A percentile compares a stretch with the other conserved stretches of the same genome.
phyloP scores from a whole-genome alignment of 2,113 vertebrate genomes.

The Tympanuchus pallidicinctus region DNA sequence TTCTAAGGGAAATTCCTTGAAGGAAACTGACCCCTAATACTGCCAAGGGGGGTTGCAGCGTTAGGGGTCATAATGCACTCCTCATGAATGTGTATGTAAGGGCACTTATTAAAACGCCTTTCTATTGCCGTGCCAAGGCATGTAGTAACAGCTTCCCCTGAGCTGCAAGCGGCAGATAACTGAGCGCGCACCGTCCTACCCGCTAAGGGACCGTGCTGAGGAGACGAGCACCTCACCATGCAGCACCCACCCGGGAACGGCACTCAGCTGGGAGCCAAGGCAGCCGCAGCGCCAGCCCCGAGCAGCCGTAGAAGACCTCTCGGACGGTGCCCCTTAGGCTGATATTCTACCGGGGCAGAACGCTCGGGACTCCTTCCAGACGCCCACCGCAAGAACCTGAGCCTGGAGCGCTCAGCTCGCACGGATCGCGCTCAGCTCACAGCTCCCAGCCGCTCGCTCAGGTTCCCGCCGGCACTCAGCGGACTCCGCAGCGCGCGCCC shows the following conservation, averaged over 20 bases:
- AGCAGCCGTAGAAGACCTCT: fast-evolving
- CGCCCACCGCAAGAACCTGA: neutral
- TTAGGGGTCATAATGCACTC: neutral
- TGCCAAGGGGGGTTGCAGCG: neutral
- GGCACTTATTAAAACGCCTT: neutral
- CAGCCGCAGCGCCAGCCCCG: neutral
- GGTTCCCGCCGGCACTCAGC: too few relatives aligned
- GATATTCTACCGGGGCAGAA: neutral
- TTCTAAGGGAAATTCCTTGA: neutral
- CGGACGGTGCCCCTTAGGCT: neutral
- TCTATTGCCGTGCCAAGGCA: neutral
- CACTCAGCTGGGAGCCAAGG: neutral
- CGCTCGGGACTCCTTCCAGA: neutral
- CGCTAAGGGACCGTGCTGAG: neutral
- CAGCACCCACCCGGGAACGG: fast-evolving
- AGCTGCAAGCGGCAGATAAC: neutral
- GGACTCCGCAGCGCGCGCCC: too few relatives aligned
- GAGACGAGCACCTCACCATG: neutral
- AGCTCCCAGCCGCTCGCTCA: too few relatives aligned
- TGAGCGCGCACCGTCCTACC: neutral
- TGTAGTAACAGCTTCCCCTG: neutral
- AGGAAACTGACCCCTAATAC: neutral
- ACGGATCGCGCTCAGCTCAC: too few relatives aligned
- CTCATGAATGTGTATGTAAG: neutral
- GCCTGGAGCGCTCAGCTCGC: neutral